These are phyloP conservation scores for Cyanoderma ruficeps DNA, from an alignment of 2,113 vertebrate species.

Conservation along the genomic window DNA sequence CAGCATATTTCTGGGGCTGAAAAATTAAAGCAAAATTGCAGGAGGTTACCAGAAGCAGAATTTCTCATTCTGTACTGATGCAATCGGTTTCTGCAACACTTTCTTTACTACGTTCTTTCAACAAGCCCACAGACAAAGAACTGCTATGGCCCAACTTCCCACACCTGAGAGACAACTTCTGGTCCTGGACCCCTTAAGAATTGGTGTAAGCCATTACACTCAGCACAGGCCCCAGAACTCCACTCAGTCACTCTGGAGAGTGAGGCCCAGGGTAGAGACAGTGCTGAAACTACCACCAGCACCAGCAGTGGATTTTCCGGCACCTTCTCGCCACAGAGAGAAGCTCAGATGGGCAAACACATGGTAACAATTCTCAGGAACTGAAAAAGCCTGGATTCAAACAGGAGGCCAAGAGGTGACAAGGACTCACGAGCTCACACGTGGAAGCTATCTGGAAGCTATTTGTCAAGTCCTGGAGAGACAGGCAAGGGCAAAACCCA, in stretches of 20 bases:
- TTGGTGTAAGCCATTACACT: neutral
- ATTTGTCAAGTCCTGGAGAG: conserved; percentile 18
- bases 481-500: conserved; percentile 27
- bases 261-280: neutral
- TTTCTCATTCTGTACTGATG: neutral
- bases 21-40: conserved; percentile 4
- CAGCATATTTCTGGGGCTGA: neutral
- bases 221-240: neutral
- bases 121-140: neutral
- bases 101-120: neutral
- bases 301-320: neutral
- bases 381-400: neutral
- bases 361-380: conserved; percentile 9
- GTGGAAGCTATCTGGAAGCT: neutral
- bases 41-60: neutral
- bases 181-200: neutral
- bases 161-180: neutral
- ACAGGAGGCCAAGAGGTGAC: conserved; percentile 16
- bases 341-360: neutral
- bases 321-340: neutral
- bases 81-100: neutral
- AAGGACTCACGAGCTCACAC: neutral
- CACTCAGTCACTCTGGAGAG: neutral
- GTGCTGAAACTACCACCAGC: neutral
- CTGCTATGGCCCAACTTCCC: neutral